Conservation (phyloP, 2,797 vertebrate genomes). For the Bovichtus variegatus region DNA sequence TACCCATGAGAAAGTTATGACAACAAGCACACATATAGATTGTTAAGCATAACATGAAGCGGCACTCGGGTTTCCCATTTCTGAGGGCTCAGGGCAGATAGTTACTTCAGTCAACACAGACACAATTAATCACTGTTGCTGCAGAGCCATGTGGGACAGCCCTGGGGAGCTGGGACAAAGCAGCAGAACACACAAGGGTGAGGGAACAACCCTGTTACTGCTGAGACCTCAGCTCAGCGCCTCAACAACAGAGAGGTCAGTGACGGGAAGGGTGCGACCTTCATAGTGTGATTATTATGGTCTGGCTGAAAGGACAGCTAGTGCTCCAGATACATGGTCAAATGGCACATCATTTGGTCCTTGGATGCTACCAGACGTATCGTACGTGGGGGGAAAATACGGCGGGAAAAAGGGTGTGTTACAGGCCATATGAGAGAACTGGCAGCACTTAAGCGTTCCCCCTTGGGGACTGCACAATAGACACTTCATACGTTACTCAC, state of each 20-base stretch:
- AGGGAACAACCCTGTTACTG: conserved; percentile 40
- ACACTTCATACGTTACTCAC: conserved; percentile 41
- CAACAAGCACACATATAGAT: conserved; percentile 22
- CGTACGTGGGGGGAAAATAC: conserved; percentile 9
- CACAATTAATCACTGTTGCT: conserved; percentile 67
- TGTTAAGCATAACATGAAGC: conserved; percentile 15
- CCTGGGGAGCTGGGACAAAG: conserved; percentile 57
- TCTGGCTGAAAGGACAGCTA: conserved; percentile 45
- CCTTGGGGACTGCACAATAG: conserved; percentile 23
- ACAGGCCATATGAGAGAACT: background rate
- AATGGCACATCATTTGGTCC: conserved; percentile 30
- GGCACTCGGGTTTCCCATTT: conserved; percentile 31
- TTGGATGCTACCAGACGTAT: conserved; percentile 28
- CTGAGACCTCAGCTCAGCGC: conserved; percentile 36
- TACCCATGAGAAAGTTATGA: conserved; percentile 10
- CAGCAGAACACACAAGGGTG: conserved; percentile 48
- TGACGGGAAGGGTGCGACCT: conserved; percentile 63
- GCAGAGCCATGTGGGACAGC: conserved; percentile 47
- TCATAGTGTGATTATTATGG: conserved; percentile 65
- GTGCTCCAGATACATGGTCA: conserved; percentile 35
- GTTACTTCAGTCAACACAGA: conserved; percentile 59
- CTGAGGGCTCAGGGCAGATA: conserved; percentile 30
- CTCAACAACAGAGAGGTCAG: conserved; percentile 55
- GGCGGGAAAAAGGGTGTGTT: background rate
- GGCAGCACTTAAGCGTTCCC: conserved; percentile 19